Evolutionary conservation across 2,113 vertebrate genomes (phyloP).

Genomic region (Alosa alosa): DNA sequence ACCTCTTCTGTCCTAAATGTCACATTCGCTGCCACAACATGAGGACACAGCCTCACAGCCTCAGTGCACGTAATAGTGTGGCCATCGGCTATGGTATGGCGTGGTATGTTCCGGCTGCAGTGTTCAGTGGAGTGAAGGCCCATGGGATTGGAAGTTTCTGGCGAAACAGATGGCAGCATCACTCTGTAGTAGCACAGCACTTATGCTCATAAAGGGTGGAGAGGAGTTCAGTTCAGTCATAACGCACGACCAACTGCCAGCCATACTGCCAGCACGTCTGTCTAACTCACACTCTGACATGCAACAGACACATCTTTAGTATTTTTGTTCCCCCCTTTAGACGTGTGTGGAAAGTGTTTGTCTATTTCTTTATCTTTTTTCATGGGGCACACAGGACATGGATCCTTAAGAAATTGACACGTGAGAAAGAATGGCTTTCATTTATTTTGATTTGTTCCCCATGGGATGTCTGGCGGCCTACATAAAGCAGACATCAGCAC

Average conservation of each 20-base stretch:
- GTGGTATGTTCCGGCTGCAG: background rate
- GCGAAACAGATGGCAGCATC: background rate
- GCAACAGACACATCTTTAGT: background rate
- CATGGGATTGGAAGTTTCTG: background rate
- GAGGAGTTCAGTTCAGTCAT: conserved; percentile 3
- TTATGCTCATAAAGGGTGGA: background rate
- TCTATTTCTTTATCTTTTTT: conserved; percentile 33
- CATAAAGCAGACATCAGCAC: conserved; percentile 29
- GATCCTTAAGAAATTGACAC: conserved; percentile 28
- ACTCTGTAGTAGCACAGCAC: background rate
- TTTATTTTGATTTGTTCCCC: conserved; percentile 32
- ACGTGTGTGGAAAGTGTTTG: background rate
- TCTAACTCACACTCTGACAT: background rate
- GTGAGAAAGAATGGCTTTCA: conserved; percentile 34
- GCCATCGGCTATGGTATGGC: background rate
- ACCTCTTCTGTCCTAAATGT: background rate
- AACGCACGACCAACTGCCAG: conserved; percentile 13
- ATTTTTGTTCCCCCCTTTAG: background rate
- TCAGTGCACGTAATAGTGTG: background rate
- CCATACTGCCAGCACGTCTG: conserved; percentile 2
- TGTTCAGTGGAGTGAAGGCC: background rate
- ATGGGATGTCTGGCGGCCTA: conserved; percentile 11
- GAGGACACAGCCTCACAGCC: background rate
- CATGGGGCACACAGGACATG: conserved; percentile 18
- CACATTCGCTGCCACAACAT: background rate